A percentile compares a stretch with the other conserved stretches of the same genome.
Evolutionary conservation across 2,797 vertebrate genomes (phyloP).

Genomic region (Paedocypris micromegethes): DNA sequence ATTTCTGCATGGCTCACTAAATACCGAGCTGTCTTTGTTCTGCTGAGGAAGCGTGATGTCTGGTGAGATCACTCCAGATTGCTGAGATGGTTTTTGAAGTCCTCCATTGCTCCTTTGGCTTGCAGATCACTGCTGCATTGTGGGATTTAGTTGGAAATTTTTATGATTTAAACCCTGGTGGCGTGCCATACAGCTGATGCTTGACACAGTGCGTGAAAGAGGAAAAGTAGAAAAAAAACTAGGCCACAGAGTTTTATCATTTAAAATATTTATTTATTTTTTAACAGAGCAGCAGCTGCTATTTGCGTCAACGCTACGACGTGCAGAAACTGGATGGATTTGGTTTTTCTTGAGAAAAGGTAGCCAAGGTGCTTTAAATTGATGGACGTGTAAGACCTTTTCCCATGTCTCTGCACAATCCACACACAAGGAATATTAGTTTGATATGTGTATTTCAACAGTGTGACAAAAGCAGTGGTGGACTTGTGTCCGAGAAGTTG

Average conservation of each 20-base stretch:
- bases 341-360: no score
- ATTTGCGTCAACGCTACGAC: background rate
- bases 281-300: background rate
- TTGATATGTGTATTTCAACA: no score
- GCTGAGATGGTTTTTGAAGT: conserved; percentile 37
- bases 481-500: no score
- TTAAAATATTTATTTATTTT: background rate
- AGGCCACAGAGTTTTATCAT: conserved; percentile 22
- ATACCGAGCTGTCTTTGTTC: conserved; percentile 55
- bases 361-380: no score
- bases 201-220: conserved; percentile 13
- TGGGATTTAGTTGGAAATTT: conserved; percentile 19
- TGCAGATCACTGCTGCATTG: conserved; percentile 2
- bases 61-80: conserved; percentile 45
- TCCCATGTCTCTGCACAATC: no score
- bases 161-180: conserved; percentile 14
- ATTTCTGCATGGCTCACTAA: conserved; percentile 60
- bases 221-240: conserved; percentile 24
- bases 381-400: no score
- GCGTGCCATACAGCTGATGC: conserved; percentile 33
- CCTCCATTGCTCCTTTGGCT: conserved; percentile 12
- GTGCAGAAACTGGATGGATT: no score
- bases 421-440: no score
- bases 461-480: no score
- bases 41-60: conserved; percentile 57